Evolutionary conservation across 2,888 invertebrate genomes (phyloP), one percentile per base, ranked within the genome.

Genomic region (Ischnus inquisitorius): DNA sequence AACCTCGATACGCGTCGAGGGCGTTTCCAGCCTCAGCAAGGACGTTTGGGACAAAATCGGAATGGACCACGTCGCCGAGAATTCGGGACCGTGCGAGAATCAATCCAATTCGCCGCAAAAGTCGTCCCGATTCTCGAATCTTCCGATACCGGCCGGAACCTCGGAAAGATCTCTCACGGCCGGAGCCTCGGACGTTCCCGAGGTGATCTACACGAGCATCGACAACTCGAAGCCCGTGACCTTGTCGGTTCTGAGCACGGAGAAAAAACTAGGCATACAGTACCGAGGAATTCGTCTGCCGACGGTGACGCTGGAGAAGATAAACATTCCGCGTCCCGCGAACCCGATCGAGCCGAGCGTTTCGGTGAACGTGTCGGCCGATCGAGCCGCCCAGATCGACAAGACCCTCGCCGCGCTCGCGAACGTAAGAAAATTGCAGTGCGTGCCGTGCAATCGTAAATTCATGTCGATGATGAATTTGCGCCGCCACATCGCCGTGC

Each of bases 401-500:
- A 83, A 83, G 16, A 88, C 86, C 46, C 82, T 90, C 74, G 86
- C 88, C 0, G 68, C 86, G 0, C 87, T 90, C 3, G 82, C 88
- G 3, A 88, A 89, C 71, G 34, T 88, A 3, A 85, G 83, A 5
- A 90, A 89, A 34, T 75, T 95, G 0, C 89, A 92, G 8, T 96
- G 96, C 90, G 94, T 94, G 86, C 94, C 94, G 71, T 96, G 96
- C 89, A 94, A 94, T 54, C 90, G 90, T 14, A 94, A 93, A 86
- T 95, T 94, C 88, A 90, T 93, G 1, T 94, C 94, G 39, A 90
- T 94, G 16, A 93, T 94, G 69, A 95, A 95, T 86, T 90, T 96
- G 5, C 94, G 95, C 28, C 93, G 94, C 69, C 97, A 97, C 88
- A 95, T 96, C 93, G 95, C 96, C 0, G 91, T 93, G 3, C 97